A percentile compares a stretch with the other conserved stretches of the same genome.
Evolutionary conservation across 2,113 vertebrate species (phyloP).

Genomic region (Heterotilapia buettikoferi): DNA sequence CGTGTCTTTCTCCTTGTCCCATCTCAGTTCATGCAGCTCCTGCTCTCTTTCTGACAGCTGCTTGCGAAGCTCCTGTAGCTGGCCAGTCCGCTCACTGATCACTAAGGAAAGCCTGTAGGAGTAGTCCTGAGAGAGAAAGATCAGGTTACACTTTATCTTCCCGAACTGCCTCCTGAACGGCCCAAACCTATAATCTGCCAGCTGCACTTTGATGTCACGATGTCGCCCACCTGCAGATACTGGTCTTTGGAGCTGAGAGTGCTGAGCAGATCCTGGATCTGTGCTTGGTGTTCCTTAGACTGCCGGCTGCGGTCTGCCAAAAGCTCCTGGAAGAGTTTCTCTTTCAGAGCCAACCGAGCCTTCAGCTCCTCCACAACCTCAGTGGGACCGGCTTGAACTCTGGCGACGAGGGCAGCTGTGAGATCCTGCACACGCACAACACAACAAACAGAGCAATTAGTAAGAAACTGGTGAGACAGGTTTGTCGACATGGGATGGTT

Average conservation of each 20-base stretch:
- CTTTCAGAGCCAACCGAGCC: slow-evolving; percentile 80
- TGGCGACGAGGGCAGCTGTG: slow-evolving; percentile 77
- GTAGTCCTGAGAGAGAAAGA: slow-evolving; percentile 62
- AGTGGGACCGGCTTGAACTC: slow-evolving; percentile 71
- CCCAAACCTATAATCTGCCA: neutral
- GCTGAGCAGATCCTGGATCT: slow-evolving; percentile 81
- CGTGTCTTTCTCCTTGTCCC: slow-evolving; percentile 39
- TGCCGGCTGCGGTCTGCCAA: slow-evolving; percentile 78
- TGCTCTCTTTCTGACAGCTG: slow-evolving; percentile 70
- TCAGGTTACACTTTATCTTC: neutral
- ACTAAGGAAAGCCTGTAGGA: slow-evolving; percentile 78
- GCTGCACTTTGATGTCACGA: accelerated
- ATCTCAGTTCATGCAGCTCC: slow-evolving; percentile 51
- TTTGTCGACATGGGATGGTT: neutral
- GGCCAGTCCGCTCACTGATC: slow-evolving; percentile 77
- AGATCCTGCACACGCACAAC: slow-evolving; percentile 72
- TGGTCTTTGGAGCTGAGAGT: slow-evolving; percentile 80
- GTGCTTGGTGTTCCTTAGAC: slow-evolving; percentile 76
- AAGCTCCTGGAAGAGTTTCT: slow-evolving; percentile 86
- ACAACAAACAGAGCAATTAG: neutral
- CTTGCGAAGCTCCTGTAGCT: slow-evolving; percentile 80
- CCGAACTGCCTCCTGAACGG: neutral
- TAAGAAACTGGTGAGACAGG: slow-evolving; percentile 11
- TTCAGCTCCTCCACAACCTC: slow-evolving; percentile 81
- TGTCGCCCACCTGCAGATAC: slow-evolving; percentile 72